These are phyloP conservation scores for Pandion haliaetus DNA, from an alignment of 2,113 vertebrate genomes.

Conservation along the genomic window DNA sequence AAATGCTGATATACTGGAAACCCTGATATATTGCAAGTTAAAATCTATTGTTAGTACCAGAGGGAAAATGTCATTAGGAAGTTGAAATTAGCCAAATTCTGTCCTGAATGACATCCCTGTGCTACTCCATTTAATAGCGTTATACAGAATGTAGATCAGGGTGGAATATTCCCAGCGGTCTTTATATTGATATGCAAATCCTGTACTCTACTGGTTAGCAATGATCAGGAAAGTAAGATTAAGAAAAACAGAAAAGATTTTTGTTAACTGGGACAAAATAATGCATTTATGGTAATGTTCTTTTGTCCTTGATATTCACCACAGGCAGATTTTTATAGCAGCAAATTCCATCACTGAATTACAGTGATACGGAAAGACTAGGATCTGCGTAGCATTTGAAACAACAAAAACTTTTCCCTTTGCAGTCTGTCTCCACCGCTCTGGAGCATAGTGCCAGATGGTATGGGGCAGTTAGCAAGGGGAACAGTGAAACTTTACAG, in stretches of 20 bases:
- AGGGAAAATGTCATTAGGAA: slow-evolving; percentile 50
- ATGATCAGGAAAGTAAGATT: slow-evolving; percentile 28
- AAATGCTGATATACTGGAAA: slow-evolving; percentile 31
- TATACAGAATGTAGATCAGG: slow-evolving; percentile 49
- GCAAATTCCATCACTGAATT: not conserved
- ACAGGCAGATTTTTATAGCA: not conserved
- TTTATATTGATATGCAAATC: slow-evolving; percentile 66
- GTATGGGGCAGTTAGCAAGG: not conserved
- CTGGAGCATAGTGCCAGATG: not conserved
- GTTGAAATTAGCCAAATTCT: slow-evolving; percentile 59
- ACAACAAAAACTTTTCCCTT: not conserved
- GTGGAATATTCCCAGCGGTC: slow-evolving; percentile 42
- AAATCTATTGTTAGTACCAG: slow-evolving; percentile 33
- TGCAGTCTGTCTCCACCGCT: not conserved
- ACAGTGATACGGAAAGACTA: not conserved
- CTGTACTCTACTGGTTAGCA: slow-evolving; percentile 20
- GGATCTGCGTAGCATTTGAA: not conserved
- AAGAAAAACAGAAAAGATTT: slow-evolving; percentile 30
- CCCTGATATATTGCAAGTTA: slow-evolving; percentile 15
- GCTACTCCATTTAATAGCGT: not conserved
- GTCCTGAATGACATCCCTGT: slow-evolving; percentile 37
- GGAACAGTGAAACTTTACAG: slow-evolving; percentile 1
- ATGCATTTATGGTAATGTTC: not conserved
- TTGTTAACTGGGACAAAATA: not conserved
- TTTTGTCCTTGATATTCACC: slow-evolving; percentile 7